Evolutionary conservation across 2,113 vertebrate species (phyloP), one percentile per base, ranked within the genome.

Genomic region (Paramisgurnus dabryanus): DNA sequence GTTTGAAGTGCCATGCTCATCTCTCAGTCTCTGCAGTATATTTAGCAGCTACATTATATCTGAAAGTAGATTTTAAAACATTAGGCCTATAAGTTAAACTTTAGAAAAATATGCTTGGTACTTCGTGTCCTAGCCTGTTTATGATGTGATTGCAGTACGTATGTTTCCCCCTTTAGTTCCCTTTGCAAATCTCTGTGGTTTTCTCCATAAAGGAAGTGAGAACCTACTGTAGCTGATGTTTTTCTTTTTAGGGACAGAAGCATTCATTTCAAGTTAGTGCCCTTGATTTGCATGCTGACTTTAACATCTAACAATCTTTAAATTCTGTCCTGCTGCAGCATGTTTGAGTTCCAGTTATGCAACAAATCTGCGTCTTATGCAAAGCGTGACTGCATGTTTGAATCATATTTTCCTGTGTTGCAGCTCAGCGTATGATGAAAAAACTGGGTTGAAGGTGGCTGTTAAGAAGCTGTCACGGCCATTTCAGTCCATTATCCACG

Each of bases 381-480:
- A 15, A 67, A 70, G 12, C 18, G 2, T 58, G 11, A 60, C 3
- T 5, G 5, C 67, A 60, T 43, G 22, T 17, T 45, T 57, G 12
- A 77, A 40, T 22, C 5, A n/a, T 27, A 6, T 45, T 18, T 55
- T 34, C 49, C 43, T 22, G 69, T 77, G 27, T 65, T 58, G 40
- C 88, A 99, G 98, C 72, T 95, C 98, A 82, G 94, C 98, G 27
- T 94, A 87, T 87, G 98, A 98, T 86, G 89, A 91, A 22, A 95
- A 95, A 83, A 93, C 90, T 0, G 89, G 90, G 6, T 47, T 95
- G 75, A 95, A 96, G 34, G 91, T 99, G 6, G 98, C 98, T 2
- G 97, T 99, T 65, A 99, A 99, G 93, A 99, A 99, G 86, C 95
- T 99, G 3, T 99, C 97, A 7, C 91, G 97, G 22, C 98, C 98